Conservation (phyloP, 37 sponge, comb jelly and placozoan species). For the Tethya wilhelma region DNA sequence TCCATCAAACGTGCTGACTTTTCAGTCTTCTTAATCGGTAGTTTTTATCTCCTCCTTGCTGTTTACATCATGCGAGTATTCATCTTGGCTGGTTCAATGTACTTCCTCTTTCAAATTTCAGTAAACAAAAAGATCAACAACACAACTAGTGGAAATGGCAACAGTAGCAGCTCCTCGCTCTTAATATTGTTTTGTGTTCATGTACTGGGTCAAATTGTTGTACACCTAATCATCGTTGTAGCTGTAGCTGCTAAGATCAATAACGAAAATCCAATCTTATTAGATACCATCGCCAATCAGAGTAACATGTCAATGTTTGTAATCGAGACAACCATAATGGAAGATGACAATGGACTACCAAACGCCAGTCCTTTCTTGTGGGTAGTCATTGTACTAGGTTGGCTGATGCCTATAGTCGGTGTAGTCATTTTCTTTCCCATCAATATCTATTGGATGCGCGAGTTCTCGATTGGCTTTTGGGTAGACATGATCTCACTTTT, state of each 20-base stretch:
- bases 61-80: constrained; percentile 51
- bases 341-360: too few relatives aligned
- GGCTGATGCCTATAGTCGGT: constrained; percentile 37
- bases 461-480: constrained; percentile 43
- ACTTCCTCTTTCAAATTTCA: constrained; percentile 1
- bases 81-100: constrained; percentile 7
- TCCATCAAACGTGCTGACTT: constrained; percentile 8
- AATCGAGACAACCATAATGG: too few relatives aligned
- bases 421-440: constrained; percentile 22
- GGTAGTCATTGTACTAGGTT: constrained; percentile 10
- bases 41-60: constrained; percentile 34
- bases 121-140: not conserved
- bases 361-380: constrained; percentile 32
- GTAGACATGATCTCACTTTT: constrained; percentile 45
- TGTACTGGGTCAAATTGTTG: constrained; percentile 25
- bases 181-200: constrained; percentile 30
- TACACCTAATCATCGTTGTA: constrained; percentile 23
- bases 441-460: constrained; percentile 37
- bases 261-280: constrained; percentile 25
- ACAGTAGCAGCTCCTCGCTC: constrained; percentile 2
- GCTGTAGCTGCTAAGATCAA: constrained; percentile 39
- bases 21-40: constrained; percentile 27
- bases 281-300: not conserved
- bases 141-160: not conserved
- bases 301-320: too few relatives aligned